Evolutionary conservation across 2,888 invertebrate species (phyloP).

Genomic region (Dioctria linearis): DNA sequence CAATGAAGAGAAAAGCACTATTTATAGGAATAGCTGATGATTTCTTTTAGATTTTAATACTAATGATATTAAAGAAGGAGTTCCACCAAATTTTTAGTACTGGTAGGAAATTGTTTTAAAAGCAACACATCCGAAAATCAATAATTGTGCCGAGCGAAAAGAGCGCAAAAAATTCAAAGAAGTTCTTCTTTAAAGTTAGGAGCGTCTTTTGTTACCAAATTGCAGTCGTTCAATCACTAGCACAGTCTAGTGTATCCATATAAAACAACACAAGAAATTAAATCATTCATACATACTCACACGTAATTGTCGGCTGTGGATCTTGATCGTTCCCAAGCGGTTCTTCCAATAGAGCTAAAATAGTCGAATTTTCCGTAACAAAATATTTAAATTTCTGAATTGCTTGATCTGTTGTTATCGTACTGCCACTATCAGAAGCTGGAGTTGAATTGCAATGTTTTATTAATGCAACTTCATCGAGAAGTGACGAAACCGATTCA

Average conservation of each 20-base stretch:
- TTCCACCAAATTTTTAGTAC: too few relatives aligned
- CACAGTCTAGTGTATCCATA: neutral
- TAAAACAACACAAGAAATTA: neutral
- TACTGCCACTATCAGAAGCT: slow-evolving; percentile 59
- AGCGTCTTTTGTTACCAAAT: too few relatives aligned
- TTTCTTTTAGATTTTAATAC: too few relatives aligned
- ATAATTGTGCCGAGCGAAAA: too few relatives aligned
- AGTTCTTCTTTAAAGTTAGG: too few relatives aligned
- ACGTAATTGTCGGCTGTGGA: slow-evolving; percentile 90
- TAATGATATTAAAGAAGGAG: too few relatives aligned
- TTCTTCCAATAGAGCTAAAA: slow-evolving; percentile 92
- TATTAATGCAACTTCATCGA: slow-evolving; percentile 89
- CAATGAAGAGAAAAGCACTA: too few relatives aligned
- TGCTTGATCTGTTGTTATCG: slow-evolving; percentile 72
- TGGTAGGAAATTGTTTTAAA: too few relatives aligned
- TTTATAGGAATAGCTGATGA: too few relatives aligned
- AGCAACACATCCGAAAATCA: too few relatives aligned
- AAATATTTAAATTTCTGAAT: slow-evolving; percentile 87
- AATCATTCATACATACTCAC: slow-evolving; percentile 65
- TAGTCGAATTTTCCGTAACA: slow-evolving; percentile 90
- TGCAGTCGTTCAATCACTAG: too few relatives aligned
- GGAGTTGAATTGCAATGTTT: slow-evolving; percentile 81
- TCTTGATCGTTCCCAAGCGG: slow-evolving; percentile 94
- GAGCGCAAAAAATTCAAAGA: too few relatives aligned
- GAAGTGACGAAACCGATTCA: slow-evolving; percentile 86